Conservation (phyloP, 2,888 invertebrate species). For the Microctonus brassicae region DNA sequence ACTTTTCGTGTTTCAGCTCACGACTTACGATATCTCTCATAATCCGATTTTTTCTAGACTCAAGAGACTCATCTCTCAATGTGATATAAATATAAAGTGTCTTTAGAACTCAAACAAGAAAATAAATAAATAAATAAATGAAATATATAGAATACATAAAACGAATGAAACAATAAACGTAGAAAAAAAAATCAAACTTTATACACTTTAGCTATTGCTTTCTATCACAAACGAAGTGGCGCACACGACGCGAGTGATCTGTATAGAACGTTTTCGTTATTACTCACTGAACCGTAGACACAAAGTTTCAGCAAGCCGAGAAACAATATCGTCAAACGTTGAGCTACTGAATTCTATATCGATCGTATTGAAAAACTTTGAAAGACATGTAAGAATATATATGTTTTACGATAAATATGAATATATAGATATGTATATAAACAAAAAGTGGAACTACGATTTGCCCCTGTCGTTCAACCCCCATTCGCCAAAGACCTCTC, state of each 20-base stretch:
- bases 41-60: constrained; percentile 18
- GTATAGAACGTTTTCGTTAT: constrained; percentile 1
- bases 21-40: constrained; percentile 27
- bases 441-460: constrained; percentile 8
- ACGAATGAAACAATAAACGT: not conserved
- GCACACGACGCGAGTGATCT: not conserved
- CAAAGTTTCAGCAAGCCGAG: not conserved
- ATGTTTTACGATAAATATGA: not conserved
- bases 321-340: constrained; percentile 29
- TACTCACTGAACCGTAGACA: not conserved
- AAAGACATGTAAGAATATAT: not conserved
- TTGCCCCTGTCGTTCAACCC: constrained; percentile 2
- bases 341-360: constrained; percentile 12
- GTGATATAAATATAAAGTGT: constrained; percentile 11
- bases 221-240: not conserved
- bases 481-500: not conserved
- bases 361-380: constrained; percentile 20
- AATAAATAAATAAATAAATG: not conserved
- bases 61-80: not conserved
- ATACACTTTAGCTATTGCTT: not conserved
- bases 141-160: not conserved
- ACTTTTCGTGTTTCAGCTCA: constrained; percentile 23
- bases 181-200: not conserved
- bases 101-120: not conserved
- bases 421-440: not conserved